Evolutionary conservation across 2,888 invertebrate genomes (phyloP).

Genomic region (Thera obeliscata): DNA sequence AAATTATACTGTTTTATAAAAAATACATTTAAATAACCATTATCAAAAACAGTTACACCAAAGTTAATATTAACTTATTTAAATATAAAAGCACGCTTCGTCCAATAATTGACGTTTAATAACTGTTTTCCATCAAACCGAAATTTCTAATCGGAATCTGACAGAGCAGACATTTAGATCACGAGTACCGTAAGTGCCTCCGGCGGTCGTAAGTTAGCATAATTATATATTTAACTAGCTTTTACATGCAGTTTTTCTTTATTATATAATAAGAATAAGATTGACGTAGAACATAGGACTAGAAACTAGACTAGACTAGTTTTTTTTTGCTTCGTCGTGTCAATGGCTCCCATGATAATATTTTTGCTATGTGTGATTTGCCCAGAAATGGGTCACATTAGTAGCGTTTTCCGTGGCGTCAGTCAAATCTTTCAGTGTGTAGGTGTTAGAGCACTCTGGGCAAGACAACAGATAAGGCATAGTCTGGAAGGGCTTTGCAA

Average conservation of each 20-base stretch:
- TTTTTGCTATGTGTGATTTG: too few species aligned
- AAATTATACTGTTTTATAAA: slow-evolving; percentile 1
- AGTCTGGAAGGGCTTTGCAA: too few species aligned
- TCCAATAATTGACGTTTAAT: slow-evolving; percentile 56
- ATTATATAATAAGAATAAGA: neutral
- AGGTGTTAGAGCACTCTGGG: too few species aligned
- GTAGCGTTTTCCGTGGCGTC: too few species aligned
- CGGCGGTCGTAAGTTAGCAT: slow-evolving; percentile 49
- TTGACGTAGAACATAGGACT: neutral
- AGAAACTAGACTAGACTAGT: too few species aligned
- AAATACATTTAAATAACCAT: slow-evolving; percentile 13
- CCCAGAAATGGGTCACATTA: too few species aligned
- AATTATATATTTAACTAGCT: slow-evolving; percentile 50
- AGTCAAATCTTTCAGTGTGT: too few species aligned
- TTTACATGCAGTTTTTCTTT: slow-evolving; percentile 4
- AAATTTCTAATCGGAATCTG: slow-evolving; percentile 72
- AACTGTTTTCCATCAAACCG: slow-evolving; percentile 76
- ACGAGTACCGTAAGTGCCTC: slow-evolving; percentile 70
- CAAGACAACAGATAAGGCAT: too few species aligned
- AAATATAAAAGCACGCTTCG: slow-evolving; percentile 30
- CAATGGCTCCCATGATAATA: too few species aligned
- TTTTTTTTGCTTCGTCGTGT: too few species aligned
- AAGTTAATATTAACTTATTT: slow-evolving; percentile 34
- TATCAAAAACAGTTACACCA: slow-evolving; percentile 35
- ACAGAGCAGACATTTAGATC: slow-evolving; percentile 67